Conservation (phyloP, 2,113 vertebrate genomes). For the Meriones unguiculatus region DNA sequence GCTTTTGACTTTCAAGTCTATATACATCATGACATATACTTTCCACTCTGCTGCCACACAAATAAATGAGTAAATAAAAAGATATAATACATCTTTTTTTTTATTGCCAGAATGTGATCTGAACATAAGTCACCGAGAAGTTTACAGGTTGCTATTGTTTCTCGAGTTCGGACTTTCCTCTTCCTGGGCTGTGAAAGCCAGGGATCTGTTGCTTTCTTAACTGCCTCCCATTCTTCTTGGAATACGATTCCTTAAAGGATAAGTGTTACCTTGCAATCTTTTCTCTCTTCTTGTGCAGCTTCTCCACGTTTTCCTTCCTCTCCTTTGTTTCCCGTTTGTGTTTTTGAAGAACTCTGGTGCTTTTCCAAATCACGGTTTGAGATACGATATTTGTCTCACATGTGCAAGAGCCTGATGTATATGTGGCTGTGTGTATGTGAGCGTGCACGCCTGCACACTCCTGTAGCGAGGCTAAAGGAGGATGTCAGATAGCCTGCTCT, state of each 20-base stretch:
- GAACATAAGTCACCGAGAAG: background rate
- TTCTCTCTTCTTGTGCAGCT: background rate
- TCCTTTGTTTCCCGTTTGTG: background rate
- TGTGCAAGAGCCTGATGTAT: background rate
- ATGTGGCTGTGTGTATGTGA: background rate
- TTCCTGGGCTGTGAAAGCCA: background rate
- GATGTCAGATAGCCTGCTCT: background rate
- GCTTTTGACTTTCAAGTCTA: background rate
- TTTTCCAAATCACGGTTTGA: constrained; percentile 20
- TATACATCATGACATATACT: no score
- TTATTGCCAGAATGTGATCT: background rate
- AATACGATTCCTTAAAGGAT: background rate
- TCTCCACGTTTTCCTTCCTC: background rate
- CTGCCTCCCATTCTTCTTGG: background rate
- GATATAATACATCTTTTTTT: background rate
- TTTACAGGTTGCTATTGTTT: background rate
- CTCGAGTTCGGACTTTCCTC: constrained; percentile 6
- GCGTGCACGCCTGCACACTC: background rate
- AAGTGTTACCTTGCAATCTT: background rate
- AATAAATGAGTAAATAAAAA: background rate
- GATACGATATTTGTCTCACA: background rate
- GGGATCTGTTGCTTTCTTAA: background rate
- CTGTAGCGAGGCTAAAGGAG: background rate
- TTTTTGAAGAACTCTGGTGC: background rate
- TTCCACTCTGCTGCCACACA: background rate